Evolutionary conservation across 2,797 vertebrate genomes (phyloP), one percentile per base, ranked within the genome.

Genomic region (Onychomys arenicola): DNA sequence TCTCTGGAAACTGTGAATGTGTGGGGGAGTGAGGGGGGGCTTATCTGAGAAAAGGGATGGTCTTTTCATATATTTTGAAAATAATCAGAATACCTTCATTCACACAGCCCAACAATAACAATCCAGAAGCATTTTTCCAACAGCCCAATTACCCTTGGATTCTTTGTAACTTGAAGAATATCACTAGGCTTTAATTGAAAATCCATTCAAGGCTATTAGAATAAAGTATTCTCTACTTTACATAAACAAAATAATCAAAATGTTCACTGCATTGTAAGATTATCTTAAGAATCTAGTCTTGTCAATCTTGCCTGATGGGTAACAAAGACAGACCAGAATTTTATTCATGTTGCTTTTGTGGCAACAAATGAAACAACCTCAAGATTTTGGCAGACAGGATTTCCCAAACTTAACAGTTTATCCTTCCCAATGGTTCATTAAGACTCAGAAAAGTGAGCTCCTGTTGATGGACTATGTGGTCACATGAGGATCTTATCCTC

Each of bases 171-270:
- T 46, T 67, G 46, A 93, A n/a, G n/a, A 34, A 9, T 73, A 7
- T 34, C 52, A 25, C 14, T 61, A 73, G 12, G 13, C 63, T 94
- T 57, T 81, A 88, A 37, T 10, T 43, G 55, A 95, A 96, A 87
- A 83, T 13, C 25, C 32, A 67, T 34, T 73, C 7, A 0, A 10
- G 32, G 11, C 67, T 25, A 25, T 6, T 10, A 49, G 25, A 12
- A 29, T 49, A 21, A 89, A 57, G 11, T 63, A 75, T 27, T 49
- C 69, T 90, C 12, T 34, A 82, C 67, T 84, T 92, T 27, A 43
- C 6, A 46, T 73, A 86, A 89, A 34, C 34, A 93, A 71, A 92
- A 85, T 84, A 93, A 95, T 23, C 52, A 95, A 92, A 90, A 81
- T 92, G 32, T 52, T 86, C 17, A 81, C 43, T 49, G 43, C 12